phyloP scores from a whole-genome alignment of 2,888 invertebrate genomes.

The Cheilosia vulpina region DNA sequence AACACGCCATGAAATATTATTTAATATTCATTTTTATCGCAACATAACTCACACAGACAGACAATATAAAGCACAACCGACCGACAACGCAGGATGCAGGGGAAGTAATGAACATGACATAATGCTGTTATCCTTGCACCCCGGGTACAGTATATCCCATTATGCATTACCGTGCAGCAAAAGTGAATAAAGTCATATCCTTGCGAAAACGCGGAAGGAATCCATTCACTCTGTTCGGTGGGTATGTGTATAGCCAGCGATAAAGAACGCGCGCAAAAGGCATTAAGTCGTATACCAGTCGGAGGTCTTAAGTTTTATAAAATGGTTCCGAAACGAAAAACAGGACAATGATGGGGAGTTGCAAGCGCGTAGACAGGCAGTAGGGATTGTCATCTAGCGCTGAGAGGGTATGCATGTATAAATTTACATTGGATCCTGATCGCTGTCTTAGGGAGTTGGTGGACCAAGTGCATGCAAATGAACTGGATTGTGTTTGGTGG shows the following conservation, averaged over 20 bases:
- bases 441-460: slow-evolving; percentile 5
- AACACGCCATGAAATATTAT: slow-evolving; percentile 57
- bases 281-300: slow-evolving; percentile 53
- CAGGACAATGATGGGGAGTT: not conserved
- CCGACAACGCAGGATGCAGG: slow-evolving; percentile 4
- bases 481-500: not conserved
- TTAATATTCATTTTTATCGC: slow-evolving; percentile 73
- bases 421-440: slow-evolving; percentile 60
- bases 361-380: slow-evolving; percentile 1
- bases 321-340: slow-evolving; percentile 46
- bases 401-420: slow-evolving; percentile 39
- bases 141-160: slow-evolving; percentile 18
- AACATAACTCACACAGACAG: slow-evolving; percentile 60
- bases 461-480: slow-evolving; percentile 20
- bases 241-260: not conserved
- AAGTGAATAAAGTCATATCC: slow-evolving; percentile 55
- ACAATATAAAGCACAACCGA: not conserved
- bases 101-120: slow-evolving; percentile 67
- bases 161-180: slow-evolving; percentile 17
- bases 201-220: slow-evolving; percentile 25
- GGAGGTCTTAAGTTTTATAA: slow-evolving; percentile 52
- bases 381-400: slow-evolving; percentile 32
- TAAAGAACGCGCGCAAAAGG: slow-evolving; percentile 15
- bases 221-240: not conserved
- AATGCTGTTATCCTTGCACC: slow-evolving; percentile 64